Evolutionary conservation across 2,888 invertebrate genomes (phyloP), one percentile per base, ranked within the genome.

Genomic region (Leptopilina myrica): DNA sequence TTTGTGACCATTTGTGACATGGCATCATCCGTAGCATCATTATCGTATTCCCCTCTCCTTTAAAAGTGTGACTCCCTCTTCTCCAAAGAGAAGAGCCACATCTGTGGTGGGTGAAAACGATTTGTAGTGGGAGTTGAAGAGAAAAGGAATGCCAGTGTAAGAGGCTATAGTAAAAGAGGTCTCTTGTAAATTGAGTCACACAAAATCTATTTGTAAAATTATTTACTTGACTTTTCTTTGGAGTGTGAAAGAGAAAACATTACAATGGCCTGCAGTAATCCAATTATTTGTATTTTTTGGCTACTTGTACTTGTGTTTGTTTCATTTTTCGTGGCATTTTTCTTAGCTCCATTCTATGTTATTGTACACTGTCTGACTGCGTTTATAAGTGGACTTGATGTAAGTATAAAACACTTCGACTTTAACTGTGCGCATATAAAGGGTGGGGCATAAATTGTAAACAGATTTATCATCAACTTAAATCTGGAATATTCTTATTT

Each of bases 211-310:
- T 73, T 56, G 56, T 56, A 33, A 33, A n/a, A 26, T 53, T 9
- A 33, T 11, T 20, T 20, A 64, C 49, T 14, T 33, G 53, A 26
- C 40, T 59, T 8, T 49, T 49, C 11, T 49, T 49, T 11, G 49
- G 49, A 49, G 49, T 49, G 49, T 11, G 9, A 62, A 62, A 62
- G 20, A n/a, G 20, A 20, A 62, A 62, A 7, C 40, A 40, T 73
- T 1, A 73, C 26, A 73, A 73, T 73, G 73, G 73, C 73, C 26
- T 73, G 53, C 53, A 56, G 73, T n/a, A 73, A 73, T 73, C 73
- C 73, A 6, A 56, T 73, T n/a, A 53, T 56, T n/a, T 73, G 53
- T n/a, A 56, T 73, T 40, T 33, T 73, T 59, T 73, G 73, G 73
- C 73, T 73, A 5, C 33, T 73, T 26, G 56, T 73, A n/a, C 56